Conservation (phyloP, 2,113 vertebrate species). For the Plestiodon gilberti region DNA sequence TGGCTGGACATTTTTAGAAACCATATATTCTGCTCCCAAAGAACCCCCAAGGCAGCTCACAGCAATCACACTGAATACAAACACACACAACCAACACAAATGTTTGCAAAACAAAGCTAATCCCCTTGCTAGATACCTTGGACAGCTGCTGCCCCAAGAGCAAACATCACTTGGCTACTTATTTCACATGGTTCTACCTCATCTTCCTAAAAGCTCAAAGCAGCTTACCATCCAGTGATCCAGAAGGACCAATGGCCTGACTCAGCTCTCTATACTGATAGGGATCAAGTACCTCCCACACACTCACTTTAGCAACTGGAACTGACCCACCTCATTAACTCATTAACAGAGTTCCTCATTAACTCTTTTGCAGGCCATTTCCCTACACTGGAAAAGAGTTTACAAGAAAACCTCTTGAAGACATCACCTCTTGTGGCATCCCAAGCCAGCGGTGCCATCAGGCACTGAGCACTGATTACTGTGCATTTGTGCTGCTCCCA, state of each 20-base stretch:
- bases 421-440: not conserved
- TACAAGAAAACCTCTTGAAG: too few relatives aligned
- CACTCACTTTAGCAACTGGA: not conserved
- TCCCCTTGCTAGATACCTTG: not conserved
- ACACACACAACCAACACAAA: too few relatives aligned
- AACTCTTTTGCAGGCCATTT: not conserved
- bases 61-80: too few relatives aligned
- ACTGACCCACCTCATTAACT: too few relatives aligned
- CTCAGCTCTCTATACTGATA: not conserved
- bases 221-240: not conserved
- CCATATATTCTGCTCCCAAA: too few relatives aligned
- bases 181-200: not conserved
- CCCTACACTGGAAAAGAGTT: not conserved
- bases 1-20: too few relatives aligned
- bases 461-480: not conserved
- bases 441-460: not conserved
- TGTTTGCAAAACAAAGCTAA: too few relatives aligned
- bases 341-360: not conserved
- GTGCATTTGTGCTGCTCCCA: not conserved
- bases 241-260: not conserved
- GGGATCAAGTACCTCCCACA: not conserved
- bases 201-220: not conserved
- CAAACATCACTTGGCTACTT: not conserved
- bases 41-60: too few relatives aligned
- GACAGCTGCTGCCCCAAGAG: not conserved